These are phyloP conservation scores for Craniophora ligustri DNA, from an alignment of 2,888 invertebrate species.

Conservation along the genomic window DNA sequence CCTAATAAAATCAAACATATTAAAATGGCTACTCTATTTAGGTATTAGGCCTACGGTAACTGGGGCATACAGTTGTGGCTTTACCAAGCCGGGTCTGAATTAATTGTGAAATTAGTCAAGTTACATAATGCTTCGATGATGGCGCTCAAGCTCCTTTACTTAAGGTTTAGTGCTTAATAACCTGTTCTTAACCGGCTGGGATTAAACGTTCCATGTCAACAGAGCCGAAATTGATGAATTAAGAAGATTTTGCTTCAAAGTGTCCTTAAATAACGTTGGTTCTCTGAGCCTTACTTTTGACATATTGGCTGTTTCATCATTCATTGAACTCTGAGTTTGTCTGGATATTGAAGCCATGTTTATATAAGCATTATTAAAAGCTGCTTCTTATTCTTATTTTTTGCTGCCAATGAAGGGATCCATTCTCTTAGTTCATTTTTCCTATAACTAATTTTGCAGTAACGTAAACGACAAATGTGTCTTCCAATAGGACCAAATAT, in stretches of 20 bases:
- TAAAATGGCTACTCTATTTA: conserved; percentile 41
- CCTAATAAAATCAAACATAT: too few species aligned
- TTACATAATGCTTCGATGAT: conserved; percentile 56
- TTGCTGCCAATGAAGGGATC: too few species aligned
- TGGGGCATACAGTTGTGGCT: conserved; percentile 52
- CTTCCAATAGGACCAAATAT: too few species aligned
- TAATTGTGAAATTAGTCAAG: conserved; percentile 65
- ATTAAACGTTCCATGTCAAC: conserved; percentile 56
- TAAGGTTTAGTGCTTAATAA: conserved; percentile 67
- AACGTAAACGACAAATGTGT: too few species aligned
- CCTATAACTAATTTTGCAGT: too few species aligned
- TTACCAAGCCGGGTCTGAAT: conserved; percentile 54
- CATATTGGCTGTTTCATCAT: conserved; percentile 7
- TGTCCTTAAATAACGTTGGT: conserved; percentile 13
- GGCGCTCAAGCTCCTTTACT: conserved; percentile 59
- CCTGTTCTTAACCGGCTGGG: conserved; percentile 59
- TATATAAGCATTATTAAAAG: background rate
- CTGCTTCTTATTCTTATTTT: too few species aligned
- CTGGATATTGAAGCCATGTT: background rate
- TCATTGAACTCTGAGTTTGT: background rate
- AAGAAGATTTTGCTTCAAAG: conserved; percentile 27
- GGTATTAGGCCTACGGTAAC: conserved; percentile 24
- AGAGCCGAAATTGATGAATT: conserved; percentile 47
- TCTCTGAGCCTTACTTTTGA: conserved; percentile 12
- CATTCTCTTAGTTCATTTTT: too few species aligned